These are phyloP conservation scores for Loriculus beryllinus DNA, from an alignment of 2,797 vertebrate genomes.

Conservation along the genomic window DNA sequence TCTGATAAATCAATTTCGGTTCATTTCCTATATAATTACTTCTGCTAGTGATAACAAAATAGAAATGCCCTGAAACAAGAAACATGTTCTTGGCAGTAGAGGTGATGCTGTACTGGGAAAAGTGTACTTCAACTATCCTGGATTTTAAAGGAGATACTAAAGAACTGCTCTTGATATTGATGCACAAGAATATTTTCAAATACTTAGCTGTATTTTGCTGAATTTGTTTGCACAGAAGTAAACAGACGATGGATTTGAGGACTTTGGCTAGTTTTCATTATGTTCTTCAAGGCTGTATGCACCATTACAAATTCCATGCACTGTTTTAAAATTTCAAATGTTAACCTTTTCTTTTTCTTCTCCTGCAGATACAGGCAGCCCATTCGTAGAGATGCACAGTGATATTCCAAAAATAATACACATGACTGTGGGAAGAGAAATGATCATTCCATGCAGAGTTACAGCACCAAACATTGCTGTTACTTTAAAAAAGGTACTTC, in stretches of 20 bases:
- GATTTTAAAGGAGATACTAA: not conserved
- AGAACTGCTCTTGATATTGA: not conserved
- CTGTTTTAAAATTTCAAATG: not conserved
- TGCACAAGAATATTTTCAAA: not conserved
- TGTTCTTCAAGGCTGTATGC: not conserved
- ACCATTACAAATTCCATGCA: not conserved
- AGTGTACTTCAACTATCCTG: not conserved
- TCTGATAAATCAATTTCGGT: not conserved
- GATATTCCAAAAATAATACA: slow-evolving; percentile 81
- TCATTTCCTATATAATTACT: not conserved
- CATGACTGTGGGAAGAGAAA: slow-evolving; percentile 81
- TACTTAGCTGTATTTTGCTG: not conserved
- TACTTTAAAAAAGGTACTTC: slow-evolving; percentile 86
- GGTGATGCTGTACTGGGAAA: not conserved
- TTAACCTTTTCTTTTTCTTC: not conserved
- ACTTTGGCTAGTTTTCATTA: not conserved
- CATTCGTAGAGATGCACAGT: slow-evolving; percentile 85
- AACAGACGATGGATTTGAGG: not conserved
- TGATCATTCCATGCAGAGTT: slow-evolving; percentile 91
- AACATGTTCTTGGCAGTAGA: not conserved
- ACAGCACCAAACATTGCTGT: slow-evolving; percentile 85
- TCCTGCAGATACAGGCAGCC: slow-evolving; percentile 85
- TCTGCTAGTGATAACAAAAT: not conserved
- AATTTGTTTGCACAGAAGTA: not conserved
- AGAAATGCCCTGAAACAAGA: not conserved